Evolutionary conservation across 2,888 invertebrate species (phyloP).

Genomic region (Nephrocerus scutellatus): DNA sequence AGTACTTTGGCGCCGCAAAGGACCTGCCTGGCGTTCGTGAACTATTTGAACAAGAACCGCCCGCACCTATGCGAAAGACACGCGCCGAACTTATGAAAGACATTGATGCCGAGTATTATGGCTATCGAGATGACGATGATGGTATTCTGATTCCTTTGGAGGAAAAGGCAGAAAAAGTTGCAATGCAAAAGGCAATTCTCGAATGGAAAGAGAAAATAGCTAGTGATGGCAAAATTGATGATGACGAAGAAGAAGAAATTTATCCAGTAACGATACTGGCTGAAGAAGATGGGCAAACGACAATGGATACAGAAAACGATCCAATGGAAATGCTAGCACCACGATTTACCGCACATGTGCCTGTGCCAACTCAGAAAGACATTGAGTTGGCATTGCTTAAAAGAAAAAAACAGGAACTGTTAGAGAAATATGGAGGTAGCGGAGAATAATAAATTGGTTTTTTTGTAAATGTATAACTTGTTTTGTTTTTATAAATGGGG

Average conservation of each 20-base stretch:
- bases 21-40: constrained; percentile 97
- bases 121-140: constrained; percentile 97
- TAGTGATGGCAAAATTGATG: constrained; percentile 63
- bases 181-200: constrained; percentile 54
- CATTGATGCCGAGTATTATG: constrained; percentile 98
- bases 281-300: constrained; percentile 10
- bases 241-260: constrained; percentile 60
- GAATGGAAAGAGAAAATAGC: constrained; percentile 62
- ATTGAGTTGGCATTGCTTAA: constrained; percentile 85
- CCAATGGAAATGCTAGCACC: constrained; percentile 48
- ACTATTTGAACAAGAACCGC: constrained; percentile 92
- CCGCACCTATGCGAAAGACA: constrained; percentile 82
- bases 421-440: constrained; percentile 70
- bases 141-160: constrained; percentile 88
- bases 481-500: too few relatives aligned
- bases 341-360: constrained; percentile 74
- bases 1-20: constrained; percentile 97
- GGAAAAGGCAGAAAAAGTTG: constrained; percentile 66
- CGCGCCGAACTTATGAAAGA: constrained; percentile 96
- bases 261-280: constrained; percentile 36
- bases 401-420: constrained; percentile 84
- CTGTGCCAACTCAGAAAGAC: constrained; percentile 90
- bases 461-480: too few relatives aligned
- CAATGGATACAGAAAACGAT: constrained; percentile 28
- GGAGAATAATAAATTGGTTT: constrained; percentile 47